phyloP scores from a whole-genome alignment of 2,888 invertebrate species.

The Microctonus aethiopoides region DNA sequence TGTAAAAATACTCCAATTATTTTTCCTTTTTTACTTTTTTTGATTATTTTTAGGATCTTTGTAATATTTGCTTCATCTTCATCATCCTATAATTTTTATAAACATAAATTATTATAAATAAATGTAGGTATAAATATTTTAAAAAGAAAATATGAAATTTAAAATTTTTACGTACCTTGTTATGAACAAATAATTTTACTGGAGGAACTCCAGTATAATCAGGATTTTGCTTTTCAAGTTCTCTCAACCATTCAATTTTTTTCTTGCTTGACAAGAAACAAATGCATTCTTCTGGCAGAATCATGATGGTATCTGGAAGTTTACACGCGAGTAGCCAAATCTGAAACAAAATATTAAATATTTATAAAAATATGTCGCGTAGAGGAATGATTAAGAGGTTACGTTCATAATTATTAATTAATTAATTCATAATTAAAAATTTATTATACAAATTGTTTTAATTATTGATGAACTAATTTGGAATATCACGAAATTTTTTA shows the following conservation, averaged over 20 bases:
- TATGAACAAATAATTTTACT: conserved; percentile 87
- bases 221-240: conserved; percentile 82
- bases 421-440: too few relatives aligned
- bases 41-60: conserved; percentile 81
- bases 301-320: conserved; percentile 93
- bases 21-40: conserved; percentile 89
- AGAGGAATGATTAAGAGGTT: neutral
- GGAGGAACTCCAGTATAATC: conserved; percentile 86
- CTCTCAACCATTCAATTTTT: conserved; percentile 95
- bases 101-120: conserved; percentile 20
- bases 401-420: conserved; percentile 55
- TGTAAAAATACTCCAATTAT: conserved; percentile 90
- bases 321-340: conserved; percentile 98
- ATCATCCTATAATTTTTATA: conserved; percentile 73
- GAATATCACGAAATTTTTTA: too few relatives aligned
- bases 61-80: conserved; percentile 88
- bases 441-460: neutral
- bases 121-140: conserved; percentile 27
- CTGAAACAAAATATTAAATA: conserved; percentile 66
- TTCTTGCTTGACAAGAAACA: conserved; percentile 96
- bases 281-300: conserved; percentile 86
- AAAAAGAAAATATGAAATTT: too few relatives aligned
- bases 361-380: neutral
- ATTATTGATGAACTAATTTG: too few relatives aligned
- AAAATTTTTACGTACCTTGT: too few relatives aligned